Base-by-base conservation (phyloP, 1,140 invertebrate species). In the Mya arenaria region DNA sequence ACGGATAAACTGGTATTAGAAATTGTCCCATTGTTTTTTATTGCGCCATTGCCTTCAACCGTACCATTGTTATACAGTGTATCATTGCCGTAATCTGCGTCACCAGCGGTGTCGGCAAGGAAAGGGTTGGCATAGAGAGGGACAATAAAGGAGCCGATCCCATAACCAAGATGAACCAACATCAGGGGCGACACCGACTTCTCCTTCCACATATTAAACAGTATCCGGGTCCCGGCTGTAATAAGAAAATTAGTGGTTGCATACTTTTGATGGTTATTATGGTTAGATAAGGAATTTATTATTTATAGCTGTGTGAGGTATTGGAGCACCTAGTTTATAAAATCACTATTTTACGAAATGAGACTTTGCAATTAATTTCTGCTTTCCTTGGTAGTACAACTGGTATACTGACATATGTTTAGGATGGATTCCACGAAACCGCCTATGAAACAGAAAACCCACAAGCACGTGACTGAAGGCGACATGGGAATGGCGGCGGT, bases 101-200 rank as follows among this genome's bases (percentile, higher is more conserved):
- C 2, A 8, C 28, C 5, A 1, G 25, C 37, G 15, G 17, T 37
- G 1, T 78, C 82, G 34, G 83, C 85, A 4, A 89, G 68, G 69
- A 89, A 89, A 1, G 86, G 84, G 13, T 85, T 84, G 0, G 86
- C 85, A 25, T 87, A 82, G 23, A 86, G 80, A 23, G 88, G 88
- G 25, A 84, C 83, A 39, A 88, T 72, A 10, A 89, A 85, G 5
- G 87, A 85, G 15, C 88, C 88, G 23, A 88, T 82, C 13, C 88
- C 88, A 52, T 84, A 89, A n/a, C 87, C 88, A 41, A 84, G 74
- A 44, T 89, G 88, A 23, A 89, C 71, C 6, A 82, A 25, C 30
- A 87, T 85, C 25, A 89, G 52, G 13, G 87, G 87, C 4, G 78
- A 75, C 0, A 82, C 32, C 0, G 88, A 80, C 30, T 85, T 86